Evolutionary conservation across 2,797 vertebrate genomes (phyloP).

Genomic region (Cryptoblepharus egeriae): DNA sequence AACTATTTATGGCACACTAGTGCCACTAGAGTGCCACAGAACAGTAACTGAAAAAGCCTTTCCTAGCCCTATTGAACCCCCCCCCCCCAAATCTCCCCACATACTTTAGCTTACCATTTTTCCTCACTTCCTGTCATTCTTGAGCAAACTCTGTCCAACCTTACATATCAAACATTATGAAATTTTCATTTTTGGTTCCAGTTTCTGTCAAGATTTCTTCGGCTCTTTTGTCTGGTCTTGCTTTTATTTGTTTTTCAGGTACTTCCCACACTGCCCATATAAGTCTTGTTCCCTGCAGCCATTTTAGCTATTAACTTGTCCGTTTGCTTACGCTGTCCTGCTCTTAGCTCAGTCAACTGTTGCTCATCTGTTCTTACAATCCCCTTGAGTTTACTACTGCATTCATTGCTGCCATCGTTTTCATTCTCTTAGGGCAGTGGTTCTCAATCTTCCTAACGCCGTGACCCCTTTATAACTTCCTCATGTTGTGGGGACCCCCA

Average conservation of each 20-base stretch:
- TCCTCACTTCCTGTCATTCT: not conserved
- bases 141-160: not conserved
- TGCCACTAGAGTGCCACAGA: too few relatives aligned
- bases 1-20: too few relatives aligned
- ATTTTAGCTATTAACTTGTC: not conserved
- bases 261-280: too few relatives aligned
- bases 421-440: not conserved
- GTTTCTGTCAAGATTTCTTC: not conserved
- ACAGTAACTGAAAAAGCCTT: too few relatives aligned
- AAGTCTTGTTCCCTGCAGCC: not conserved
- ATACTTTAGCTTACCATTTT: not conserved
- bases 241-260: not conserved
- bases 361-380: not conserved
- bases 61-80: too few relatives aligned
- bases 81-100: not conserved
- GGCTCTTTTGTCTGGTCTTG: not conserved
- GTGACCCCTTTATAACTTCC: too few relatives aligned
- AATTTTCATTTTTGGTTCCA: not conserved
- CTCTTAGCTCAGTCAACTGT: not conserved
- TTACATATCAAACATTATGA: not conserved
- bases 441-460: too few relatives aligned
- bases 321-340: not conserved
- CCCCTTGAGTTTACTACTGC: constrained; percentile 4
- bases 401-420: constrained; percentile 6
- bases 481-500: too few relatives aligned